Evolutionary conservation across 2,113 vertebrate species (phyloP).

Genomic region (Rhadina sibilatrix): DNA sequence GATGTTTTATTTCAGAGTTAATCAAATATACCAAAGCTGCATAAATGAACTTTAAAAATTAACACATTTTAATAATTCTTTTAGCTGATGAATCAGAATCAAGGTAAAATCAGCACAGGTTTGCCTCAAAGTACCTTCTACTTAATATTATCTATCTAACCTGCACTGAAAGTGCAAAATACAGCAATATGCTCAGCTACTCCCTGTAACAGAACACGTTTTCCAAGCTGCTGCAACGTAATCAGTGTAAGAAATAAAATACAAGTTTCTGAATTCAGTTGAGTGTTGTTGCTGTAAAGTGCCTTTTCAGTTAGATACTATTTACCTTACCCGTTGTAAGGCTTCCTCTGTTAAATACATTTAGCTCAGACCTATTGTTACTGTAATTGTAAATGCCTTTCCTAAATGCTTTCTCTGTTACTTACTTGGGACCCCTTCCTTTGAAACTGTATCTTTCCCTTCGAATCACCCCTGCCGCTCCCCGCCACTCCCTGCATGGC

Average conservation of each 20-base stretch:
- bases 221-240: background rate
- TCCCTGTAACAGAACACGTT: background rate
- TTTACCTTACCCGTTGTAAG: too few species aligned
- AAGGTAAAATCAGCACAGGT: background rate
- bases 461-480: too few species aligned
- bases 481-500: too few species aligned
- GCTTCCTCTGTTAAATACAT: too few species aligned
- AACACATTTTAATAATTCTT: background rate
- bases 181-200: background rate
- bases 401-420: too few species aligned
- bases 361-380: too few species aligned
- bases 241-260: background rate
- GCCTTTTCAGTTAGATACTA: too few species aligned
- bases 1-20: background rate
- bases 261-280: too few species aligned
- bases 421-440: too few species aligned
- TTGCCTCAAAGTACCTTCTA: background rate
- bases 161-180: background rate
- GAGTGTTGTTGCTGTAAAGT: too few species aligned
- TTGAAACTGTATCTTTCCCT: too few species aligned
- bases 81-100: background rate
- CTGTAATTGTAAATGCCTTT: too few species aligned
- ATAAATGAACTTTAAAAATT: background rate
- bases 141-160: background rate
- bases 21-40: background rate